Evolutionary conservation across 2,113 vertebrate species (phyloP).

Genomic region (Rhinichthys klamathensis): DNA sequence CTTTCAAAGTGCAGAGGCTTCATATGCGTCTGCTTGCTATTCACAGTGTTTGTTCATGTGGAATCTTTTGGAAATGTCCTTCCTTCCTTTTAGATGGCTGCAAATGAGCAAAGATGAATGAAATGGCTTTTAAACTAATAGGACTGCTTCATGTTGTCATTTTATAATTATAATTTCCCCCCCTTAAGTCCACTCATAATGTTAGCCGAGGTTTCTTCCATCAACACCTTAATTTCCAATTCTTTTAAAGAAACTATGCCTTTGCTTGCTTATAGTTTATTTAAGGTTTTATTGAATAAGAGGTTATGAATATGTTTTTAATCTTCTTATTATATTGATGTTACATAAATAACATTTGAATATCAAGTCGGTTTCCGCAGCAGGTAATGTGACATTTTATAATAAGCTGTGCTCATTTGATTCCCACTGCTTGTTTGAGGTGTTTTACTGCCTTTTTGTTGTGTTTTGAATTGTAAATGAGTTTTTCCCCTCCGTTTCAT

Average conservation of each 20-base stretch:
- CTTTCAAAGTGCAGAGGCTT: constrained; percentile 47
- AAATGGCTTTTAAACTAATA: not conserved
- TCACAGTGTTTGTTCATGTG: not conserved
- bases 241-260: not conserved
- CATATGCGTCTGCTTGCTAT: constrained; percentile 34
- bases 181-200: not conserved
- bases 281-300: not conserved
- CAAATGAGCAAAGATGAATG: not conserved
- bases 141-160: not conserved
- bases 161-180: not conserved
- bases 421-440: constrained; percentile 18
- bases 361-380: not conserved
- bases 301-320: not conserved
- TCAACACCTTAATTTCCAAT: not conserved
- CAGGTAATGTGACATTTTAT: not conserved
- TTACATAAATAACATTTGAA: constrained; percentile 23
- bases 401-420: constrained; percentile 18
- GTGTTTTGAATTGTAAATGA: not conserved
- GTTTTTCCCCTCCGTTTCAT: constrained; percentile 25
- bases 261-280: not conserved
- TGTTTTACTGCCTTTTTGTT: constrained; percentile 1
- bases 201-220: not conserved
- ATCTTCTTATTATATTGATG: not conserved
- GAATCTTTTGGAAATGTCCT: constrained; percentile 19
- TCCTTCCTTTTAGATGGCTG: not conserved